Percentiles rank a stretch among this genome's conserved stretches.
Conservation (phyloP, 37 sponge, comb jelly and placozoan genomes). For the Oopsacas minuta region DNA sequence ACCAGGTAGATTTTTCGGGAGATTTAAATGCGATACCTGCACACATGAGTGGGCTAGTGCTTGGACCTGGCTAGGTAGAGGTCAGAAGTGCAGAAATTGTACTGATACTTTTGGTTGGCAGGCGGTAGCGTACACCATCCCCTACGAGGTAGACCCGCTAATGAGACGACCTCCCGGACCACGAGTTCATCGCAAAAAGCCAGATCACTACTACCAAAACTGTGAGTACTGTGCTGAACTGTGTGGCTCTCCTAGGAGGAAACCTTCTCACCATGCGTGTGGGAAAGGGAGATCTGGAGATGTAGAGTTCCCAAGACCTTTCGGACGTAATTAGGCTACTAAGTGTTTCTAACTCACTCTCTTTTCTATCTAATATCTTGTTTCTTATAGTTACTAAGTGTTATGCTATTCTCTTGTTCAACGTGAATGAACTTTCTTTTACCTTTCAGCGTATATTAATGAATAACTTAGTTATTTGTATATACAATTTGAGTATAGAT, state of each 20-base stretch:
- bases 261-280: background rate
- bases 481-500: too few species aligned
- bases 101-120: background rate
- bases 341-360: too few species aligned
- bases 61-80: background rate
- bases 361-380: too few species aligned
- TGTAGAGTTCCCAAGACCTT: too few species aligned
- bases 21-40: background rate
- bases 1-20: background rate
- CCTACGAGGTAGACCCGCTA: background rate
- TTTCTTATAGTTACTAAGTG: too few species aligned
- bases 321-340: too few species aligned
- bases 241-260: background rate
- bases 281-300: too few species aligned
- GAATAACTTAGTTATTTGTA: too few species aligned
- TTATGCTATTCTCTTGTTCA: too few species aligned
- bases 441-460: too few species aligned
- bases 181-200: background rate
- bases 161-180: background rate
- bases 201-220: background rate
- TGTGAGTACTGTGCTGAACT: conserved; percentile 9
- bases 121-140: background rate
- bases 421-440: too few species aligned
- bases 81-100: background rate
- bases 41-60: background rate